Conservation (phyloP, 2,888 invertebrate species). For the Camponotus fellah region DNA sequence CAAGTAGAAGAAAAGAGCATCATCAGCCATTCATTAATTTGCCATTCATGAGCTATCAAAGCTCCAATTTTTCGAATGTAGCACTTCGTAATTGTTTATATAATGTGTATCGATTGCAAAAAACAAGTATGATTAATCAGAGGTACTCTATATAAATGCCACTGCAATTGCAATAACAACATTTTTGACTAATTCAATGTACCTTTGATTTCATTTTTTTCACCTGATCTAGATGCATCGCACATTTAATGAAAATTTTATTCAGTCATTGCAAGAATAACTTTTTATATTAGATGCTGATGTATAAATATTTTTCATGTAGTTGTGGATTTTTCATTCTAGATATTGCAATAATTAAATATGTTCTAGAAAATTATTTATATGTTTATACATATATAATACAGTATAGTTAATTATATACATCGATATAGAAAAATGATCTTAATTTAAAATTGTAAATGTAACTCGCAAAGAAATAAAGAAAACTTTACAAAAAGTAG, state of each 20-base stretch:
- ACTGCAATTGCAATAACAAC: conserved; percentile 14
- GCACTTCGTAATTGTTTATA: background rate
- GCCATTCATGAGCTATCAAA: background rate
- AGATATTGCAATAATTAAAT: conserved; percentile 4
- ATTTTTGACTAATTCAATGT: conserved; percentile 35
- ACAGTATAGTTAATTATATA: background rate
- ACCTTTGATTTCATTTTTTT: conserved; percentile 28
- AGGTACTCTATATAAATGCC: conserved; percentile 9
- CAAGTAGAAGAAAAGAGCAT: conserved; percentile 1
- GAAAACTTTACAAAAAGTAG: background rate
- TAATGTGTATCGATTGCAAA: conserved; percentile 1
- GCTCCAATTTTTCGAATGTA: background rate
- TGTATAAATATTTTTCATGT: background rate
- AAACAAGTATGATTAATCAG: conserved; percentile 38
- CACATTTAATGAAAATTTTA: conserved; percentile 21
- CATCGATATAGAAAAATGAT: background rate
- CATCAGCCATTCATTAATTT: conserved; percentile 19
- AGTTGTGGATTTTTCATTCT: background rate
- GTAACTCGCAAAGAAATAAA: background rate
- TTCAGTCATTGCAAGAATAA: background rate
- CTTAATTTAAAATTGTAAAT: background rate
- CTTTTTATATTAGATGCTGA: background rate
- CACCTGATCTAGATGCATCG: conserved; percentile 6
- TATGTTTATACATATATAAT: background rate
- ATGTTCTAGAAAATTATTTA: background rate